Base-by-base conservation (phyloP, 2,113 vertebrate species). In the Zapornia atra region DNA sequence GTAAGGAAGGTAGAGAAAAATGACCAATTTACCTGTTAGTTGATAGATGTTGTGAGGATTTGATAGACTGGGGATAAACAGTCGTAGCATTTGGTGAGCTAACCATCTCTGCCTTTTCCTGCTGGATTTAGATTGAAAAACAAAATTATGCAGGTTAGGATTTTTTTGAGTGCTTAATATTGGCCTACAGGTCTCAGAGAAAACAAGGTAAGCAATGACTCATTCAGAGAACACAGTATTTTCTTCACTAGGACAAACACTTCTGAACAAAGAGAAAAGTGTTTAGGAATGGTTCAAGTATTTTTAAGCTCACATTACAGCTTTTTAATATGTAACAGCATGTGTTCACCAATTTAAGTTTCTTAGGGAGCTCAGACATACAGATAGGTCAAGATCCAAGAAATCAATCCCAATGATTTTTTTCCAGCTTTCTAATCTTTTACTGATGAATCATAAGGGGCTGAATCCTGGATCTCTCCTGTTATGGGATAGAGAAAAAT, bases 11-110 rank as follows among this genome's bases (percentile, higher is more conserved):
- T 86, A 84, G 53, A 90, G 11, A 82, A 94, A 86, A 83, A 72
- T 3, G 13, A 76, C 19, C 22, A 70, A n/a, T 90, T 98, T 96
- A 98, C 98, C 98, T 97, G 82, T 78, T 89, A 75, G 66, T 36
- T 80, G 83, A 73, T 44, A 78, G 79, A 56, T 46, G 50, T 33
- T 50, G 69, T 0, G 53, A 96, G 71, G 92, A 33, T 38, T 94
- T 93, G 11, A 78, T 42, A 31, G 34, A 56, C 34, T 80, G 91
- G 6, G 92, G 71, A 81, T 56, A 65, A 33, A 81, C 56, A 53
- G 78, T 91, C 9, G 1, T 1, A 2, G 46, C 44, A 36, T 61
- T 44, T 26, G 59, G 22, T n/a, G 94, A 88, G 24, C 70, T 83
- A 80, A 69, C 77, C 57, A 34, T 12, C 29, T 86, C 59, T 73